A percentile compares a stretch with the other conserved stretches of the same genome.
Conservation (phyloP, 2,888 invertebrate genomes). For the Harmothoe impar region DNA sequence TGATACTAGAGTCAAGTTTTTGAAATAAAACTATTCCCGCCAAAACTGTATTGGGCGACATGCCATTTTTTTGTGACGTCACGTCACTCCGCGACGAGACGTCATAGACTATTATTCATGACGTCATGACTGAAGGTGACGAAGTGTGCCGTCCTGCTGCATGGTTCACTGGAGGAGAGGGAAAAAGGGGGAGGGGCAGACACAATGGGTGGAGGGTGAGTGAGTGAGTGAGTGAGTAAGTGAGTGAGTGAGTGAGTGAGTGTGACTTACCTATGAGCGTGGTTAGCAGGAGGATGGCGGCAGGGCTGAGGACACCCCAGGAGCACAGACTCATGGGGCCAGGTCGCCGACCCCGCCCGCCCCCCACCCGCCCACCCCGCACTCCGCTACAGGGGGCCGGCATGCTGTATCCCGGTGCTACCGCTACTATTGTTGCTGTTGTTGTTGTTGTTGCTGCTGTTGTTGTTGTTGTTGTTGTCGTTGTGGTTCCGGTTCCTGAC, state of each 20-base stretch:
- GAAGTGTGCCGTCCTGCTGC: too few species aligned
- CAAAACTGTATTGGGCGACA: too few species aligned
- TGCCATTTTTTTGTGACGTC: too few species aligned
- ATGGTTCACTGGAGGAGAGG: too few species aligned
- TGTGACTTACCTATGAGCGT: slow-evolving; percentile 16
- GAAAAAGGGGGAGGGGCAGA: not conserved
- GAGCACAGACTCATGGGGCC: not conserved
- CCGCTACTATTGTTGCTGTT: not conserved
- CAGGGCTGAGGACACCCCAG: not conserved
- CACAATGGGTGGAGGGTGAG: not conserved
- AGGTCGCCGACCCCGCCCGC: not conserved
- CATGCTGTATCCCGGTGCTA: not conserved
- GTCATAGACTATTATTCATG: too few species aligned
- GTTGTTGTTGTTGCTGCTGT: not conserved
- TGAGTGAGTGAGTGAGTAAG: not conserved
- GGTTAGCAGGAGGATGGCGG: slow-evolving; percentile 9
- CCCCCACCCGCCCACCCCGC: not conserved
- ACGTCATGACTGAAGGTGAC: too few species aligned
- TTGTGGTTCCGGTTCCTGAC: not conserved
- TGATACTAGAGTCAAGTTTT: too few species aligned
- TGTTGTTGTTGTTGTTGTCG: slow-evolving; percentile 6
- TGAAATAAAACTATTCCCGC: too few species aligned
- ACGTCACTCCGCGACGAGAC: too few species aligned
- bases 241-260: not conserved
- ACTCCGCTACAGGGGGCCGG: not conserved